A percentile compares a stretch with the other conserved stretches of the same genome.
phyloP scores from a whole-genome alignment of 2,888 invertebrate species.

The Yponomeuta evonymella region DNA sequence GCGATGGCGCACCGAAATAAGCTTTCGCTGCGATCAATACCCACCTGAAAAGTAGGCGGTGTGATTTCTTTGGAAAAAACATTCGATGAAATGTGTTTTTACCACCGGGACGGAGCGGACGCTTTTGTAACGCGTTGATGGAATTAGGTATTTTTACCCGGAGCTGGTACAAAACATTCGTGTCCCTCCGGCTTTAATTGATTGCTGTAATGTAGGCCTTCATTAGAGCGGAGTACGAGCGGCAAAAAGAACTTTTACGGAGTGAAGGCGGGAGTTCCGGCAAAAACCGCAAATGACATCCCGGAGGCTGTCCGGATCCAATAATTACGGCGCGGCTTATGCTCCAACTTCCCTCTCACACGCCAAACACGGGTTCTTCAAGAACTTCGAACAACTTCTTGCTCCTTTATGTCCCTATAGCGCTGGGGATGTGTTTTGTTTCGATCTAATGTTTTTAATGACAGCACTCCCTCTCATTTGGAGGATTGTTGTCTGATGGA shows the following conservation, averaged over 20 bases:
- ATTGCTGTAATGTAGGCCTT: slow-evolving; percentile 62
- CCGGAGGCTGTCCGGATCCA: slow-evolving; percentile 54
- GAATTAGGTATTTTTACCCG: slow-evolving; percentile 55
- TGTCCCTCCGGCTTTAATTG: slow-evolving; percentile 63
- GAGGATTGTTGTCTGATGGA: background rate
- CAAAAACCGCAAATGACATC: slow-evolving; percentile 68
- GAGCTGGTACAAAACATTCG: slow-evolving; percentile 53
- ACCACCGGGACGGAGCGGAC: background rate
- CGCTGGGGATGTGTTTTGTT: background rate
- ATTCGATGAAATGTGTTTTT: slow-evolving; percentile 10
- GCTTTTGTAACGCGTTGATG: slow-evolving; percentile 48
- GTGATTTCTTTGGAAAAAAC: slow-evolving; percentile 5
- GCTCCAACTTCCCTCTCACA: slow-evolving; percentile 56
- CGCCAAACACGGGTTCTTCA: slow-evolving; percentile 45
- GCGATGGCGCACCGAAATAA: background rate
- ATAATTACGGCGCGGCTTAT: slow-evolving; percentile 52
- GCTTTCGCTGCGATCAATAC: slow-evolving; percentile 5
- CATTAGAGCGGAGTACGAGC: slow-evolving; percentile 50
- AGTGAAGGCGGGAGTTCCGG: slow-evolving; percentile 46
- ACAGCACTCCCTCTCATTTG: background rate
- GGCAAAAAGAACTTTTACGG: slow-evolving; percentile 64
- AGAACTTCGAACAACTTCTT: slow-evolving; percentile 51
- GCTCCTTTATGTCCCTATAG: slow-evolving; percentile 32
- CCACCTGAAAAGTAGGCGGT: background rate
- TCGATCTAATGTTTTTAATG: background rate